phyloP scores from a whole-genome alignment of 1,140 invertebrate species.

The Halyomorpha halys region DNA sequence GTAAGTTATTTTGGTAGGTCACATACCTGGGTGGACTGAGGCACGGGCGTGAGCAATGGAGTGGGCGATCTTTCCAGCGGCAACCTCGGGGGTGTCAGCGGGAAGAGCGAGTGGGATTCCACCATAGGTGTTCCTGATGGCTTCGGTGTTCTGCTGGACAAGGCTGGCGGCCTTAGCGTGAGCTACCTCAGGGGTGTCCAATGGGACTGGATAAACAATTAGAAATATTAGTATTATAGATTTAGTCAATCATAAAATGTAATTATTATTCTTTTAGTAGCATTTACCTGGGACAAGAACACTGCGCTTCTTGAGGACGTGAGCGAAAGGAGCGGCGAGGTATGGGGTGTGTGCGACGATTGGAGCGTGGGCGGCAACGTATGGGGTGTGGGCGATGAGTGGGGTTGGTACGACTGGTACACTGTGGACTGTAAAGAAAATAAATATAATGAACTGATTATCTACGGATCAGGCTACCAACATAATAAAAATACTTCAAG shows the following conservation, averaged over 20 bases:
- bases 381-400: slow-evolving; percentile 35
- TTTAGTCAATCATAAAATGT: neutral
- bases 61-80: slow-evolving; percentile 34
- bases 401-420: slow-evolving; percentile 31
- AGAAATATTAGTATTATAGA: slow-evolving; percentile 18
- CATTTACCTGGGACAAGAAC: neutral
- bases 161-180: slow-evolving; percentile 19
- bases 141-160: slow-evolving; percentile 19
- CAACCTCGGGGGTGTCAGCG: slow-evolving; percentile 30
- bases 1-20: slow-evolving; percentile 28
- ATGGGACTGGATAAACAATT: neutral
- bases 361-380: slow-evolving; percentile 25
- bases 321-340: slow-evolving; percentile 16
- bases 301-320: neutral
- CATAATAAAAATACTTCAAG: no score
- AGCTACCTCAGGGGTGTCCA: neutral
- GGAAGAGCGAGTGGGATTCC: slow-evolving; percentile 22
- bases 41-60: slow-evolving; percentile 32
- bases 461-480: no score
- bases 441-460: slow-evolving; percentile 13
- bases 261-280: neutral
- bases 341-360: slow-evolving; percentile 22
- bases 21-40: slow-evolving; percentile 37
- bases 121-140: slow-evolving; percentile 11
- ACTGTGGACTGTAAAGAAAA: neutral